Evolutionary conservation across 2,113 vertebrate genomes (phyloP).

Genomic region (Oreochromis niloticus): DNA sequence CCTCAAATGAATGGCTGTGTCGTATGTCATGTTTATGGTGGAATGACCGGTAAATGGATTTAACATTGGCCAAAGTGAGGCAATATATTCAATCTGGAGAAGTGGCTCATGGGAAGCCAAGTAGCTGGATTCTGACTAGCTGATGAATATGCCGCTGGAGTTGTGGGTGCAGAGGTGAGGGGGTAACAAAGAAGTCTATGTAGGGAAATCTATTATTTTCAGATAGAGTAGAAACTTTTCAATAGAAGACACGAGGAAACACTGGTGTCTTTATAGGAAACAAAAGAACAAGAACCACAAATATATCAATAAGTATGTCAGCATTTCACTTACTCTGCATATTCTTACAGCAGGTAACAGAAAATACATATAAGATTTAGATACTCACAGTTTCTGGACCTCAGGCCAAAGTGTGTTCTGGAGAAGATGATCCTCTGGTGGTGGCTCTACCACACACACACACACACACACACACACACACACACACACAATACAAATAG

Average conservation of each 20-base stretch:
- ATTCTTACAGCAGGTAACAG: not conserved
- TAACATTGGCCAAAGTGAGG: conserved; percentile 41
- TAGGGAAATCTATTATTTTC: conserved; percentile 4
- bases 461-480: not conserved
- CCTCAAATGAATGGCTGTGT: not conserved
- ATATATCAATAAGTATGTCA: not conserved
- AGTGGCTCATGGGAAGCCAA: conserved; percentile 6
- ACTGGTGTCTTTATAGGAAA: not conserved
- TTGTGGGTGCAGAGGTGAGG: not conserved
- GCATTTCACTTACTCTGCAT: not conserved
- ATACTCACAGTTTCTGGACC: conserved; percentile 94
- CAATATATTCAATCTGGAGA: conserved; percentile 28
- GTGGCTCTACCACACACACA: conserved; percentile 78
- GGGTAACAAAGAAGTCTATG: not conserved
- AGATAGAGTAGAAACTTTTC: not conserved
- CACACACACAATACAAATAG: not conserved
- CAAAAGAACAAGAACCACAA: not conserved
- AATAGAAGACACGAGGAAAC: not conserved
- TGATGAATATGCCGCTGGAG: not conserved
- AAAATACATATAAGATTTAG: not conserved
- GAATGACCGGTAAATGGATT: conserved; percentile 52
- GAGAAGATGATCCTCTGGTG: conserved; percentile 92
- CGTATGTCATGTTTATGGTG: conserved; percentile 44
- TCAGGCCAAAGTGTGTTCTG: conserved; percentile 99
- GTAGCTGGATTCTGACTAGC: conserved; percentile 17